These are phyloP conservation scores for Drosophila flavopinicola DNA, from an alignment of 2,888 invertebrate species.

Conservation along the genomic window DNA sequence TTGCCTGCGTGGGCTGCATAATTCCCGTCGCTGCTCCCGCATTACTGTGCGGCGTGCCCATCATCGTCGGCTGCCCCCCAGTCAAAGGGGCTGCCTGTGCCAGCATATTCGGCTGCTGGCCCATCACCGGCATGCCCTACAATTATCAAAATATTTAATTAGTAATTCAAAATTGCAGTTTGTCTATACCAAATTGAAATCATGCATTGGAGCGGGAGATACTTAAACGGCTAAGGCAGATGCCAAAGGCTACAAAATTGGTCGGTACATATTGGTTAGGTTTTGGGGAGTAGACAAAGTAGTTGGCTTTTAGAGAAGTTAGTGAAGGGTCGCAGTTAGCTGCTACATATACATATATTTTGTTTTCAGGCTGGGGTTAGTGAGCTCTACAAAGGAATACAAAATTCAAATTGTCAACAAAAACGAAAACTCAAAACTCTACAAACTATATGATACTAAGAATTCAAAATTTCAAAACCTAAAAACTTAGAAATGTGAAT, in stretches of 20 bases:
- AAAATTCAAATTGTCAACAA: slow-evolving; percentile 17
- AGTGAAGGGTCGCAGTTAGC: slow-evolving; percentile 34
- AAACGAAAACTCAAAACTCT: slow-evolving; percentile 36
- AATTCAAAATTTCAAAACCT: slow-evolving; percentile 9
- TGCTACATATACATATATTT: slow-evolving; percentile 19
- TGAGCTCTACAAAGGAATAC: slow-evolving; percentile 42
- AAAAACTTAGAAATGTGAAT: slow-evolving; percentile 6
- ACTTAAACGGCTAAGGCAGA: slow-evolving; percentile 42
- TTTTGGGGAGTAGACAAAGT: slow-evolving; percentile 17
- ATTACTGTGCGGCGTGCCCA: slow-evolving; percentile 82
- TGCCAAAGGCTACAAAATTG: slow-evolving; percentile 35
- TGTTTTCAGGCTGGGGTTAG: slow-evolving; percentile 25
- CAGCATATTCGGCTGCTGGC: slow-evolving; percentile 82
- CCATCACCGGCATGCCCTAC: slow-evolving; percentile 85
- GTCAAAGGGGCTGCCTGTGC: slow-evolving; percentile 83
- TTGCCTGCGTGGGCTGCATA: slow-evolving; percentile 78
- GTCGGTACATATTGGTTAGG: slow-evolving; percentile 18
- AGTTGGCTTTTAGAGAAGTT: slow-evolving; percentile 19
- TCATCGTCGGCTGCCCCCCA: slow-evolving; percentile 82
- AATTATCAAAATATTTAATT: slow-evolving; percentile 47
- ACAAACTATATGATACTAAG: slow-evolving; percentile 18
- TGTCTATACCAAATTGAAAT: slow-evolving; percentile 17
- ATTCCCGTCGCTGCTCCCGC: slow-evolving; percentile 68
- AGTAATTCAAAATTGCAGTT: slow-evolving; percentile 10
- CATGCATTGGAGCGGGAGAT: slow-evolving; percentile 45